Evolutionary conservation across 2,888 invertebrate genomes (phyloP).

Genomic region (Uloborus plumipes): DNA sequence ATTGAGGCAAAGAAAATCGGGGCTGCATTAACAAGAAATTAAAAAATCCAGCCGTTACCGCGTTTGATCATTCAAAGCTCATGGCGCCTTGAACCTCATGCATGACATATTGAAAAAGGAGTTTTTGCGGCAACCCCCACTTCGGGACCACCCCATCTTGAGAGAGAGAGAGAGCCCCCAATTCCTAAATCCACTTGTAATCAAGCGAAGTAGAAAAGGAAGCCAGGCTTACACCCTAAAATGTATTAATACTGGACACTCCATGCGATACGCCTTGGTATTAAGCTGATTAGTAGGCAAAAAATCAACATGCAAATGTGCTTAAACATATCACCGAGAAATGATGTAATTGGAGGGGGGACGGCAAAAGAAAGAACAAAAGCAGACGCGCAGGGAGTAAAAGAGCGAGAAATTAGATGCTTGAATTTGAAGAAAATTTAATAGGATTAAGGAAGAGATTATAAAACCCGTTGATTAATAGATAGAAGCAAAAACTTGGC

Average conservation of each 20-base stretch:
- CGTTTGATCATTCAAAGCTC: too few species aligned
- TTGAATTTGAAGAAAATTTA: conserved; percentile 60
- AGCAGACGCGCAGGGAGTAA: conserved; percentile 42
- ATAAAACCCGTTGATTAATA: conserved; percentile 63
- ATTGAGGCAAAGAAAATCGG: too few species aligned
- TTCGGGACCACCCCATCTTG: too few species aligned
- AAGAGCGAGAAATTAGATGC: conserved; percentile 60
- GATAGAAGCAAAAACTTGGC: conserved; percentile 50
- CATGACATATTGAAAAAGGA: conserved; percentile 17
- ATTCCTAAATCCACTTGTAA: conserved; percentile 42
- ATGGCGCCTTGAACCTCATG: conserved; percentile 8
- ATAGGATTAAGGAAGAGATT: conserved; percentile 60
- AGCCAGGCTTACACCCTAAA: conserved; percentile 30
- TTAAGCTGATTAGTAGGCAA: conserved; percentile 56
- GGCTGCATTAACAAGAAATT: too few species aligned
- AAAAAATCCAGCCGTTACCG: too few species aligned
- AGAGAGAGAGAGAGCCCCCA: too few species aligned
- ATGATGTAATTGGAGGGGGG: conserved; percentile 34
- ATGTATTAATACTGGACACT: conserved; percentile 54
- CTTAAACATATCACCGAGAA: conserved; percentile 32
- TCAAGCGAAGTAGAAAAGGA: conserved; percentile 28
- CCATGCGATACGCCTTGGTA: conserved; percentile 40
- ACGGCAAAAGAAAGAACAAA: conserved; percentile 36
- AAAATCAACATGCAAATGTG: conserved; percentile 50
- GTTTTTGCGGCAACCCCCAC: neutral